Evolutionary conservation across 1,140 invertebrate species (phyloP), one percentile per base, ranked within the genome.

Genomic region (Chironomus tepperi): DNA sequence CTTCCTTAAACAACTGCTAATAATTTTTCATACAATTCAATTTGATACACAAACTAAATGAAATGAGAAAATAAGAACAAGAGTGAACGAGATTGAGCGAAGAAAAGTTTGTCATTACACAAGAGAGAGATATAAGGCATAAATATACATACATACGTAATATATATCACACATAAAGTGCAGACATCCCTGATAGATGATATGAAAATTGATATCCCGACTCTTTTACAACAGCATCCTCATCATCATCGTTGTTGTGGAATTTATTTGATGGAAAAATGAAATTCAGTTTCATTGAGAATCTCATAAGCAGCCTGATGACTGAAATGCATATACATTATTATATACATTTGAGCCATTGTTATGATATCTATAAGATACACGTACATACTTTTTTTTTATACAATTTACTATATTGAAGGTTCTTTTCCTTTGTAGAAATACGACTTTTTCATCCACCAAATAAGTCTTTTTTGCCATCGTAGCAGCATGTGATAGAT

Each of bases 231-330:
- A 9, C 43, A 47, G 43, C 15, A 9, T 47, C 16, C 18, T 18
- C 16, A 70, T 19, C 65, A 70, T 70, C 65, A 70, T 70, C 9
- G 24, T 34, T 34, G 24, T 34, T 34, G 65, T 19, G 65, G 18
- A 70, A 70, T 70, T 70, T 70, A 70, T 70, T 70, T 70, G 65
- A 70, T 70, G 65, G 65, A 70, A 70, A 70, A 70, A 70, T 70
- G 65, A 70, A 70, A 70, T 9, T 9, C 12, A 5, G 15, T 70
- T 18, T 70, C 16, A 18, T 9, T 21, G 8, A 19, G 0, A 10
- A 8, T 70, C 6, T 70, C 65, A 70, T 34, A 34, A 34, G 24
- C 24, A 34, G 5, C 24, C 24, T 34, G 24, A 34, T 34, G 24
- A 34, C 24, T 34, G 24, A 34, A 34, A 18, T 70, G 16, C 65